These are phyloP conservation scores for Gastrophysa polygoni DNA, from an alignment of 2,888 invertebrate species.

Conservation along the genomic window DNA sequence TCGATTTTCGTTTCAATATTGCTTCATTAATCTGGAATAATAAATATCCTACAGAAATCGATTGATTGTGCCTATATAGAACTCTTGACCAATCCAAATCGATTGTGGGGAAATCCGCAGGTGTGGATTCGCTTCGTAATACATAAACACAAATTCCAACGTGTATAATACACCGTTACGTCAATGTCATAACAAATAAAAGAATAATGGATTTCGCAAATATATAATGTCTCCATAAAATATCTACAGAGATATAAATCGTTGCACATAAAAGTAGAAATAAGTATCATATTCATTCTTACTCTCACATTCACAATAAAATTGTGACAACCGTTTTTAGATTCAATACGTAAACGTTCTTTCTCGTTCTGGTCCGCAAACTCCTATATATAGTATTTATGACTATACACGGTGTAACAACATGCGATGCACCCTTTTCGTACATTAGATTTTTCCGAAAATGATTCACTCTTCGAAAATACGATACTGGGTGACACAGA, in stretches of 20 bases:
- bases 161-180: not conserved
- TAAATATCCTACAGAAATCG: too few species aligned
- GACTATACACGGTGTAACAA: too few species aligned
- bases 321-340: not conserved
- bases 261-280: not conserved
- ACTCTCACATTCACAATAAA: not conserved
- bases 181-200: not conserved
- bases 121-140: not conserved
- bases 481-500: too few species aligned
- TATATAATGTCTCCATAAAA: not conserved
- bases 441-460: too few species aligned
- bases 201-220: not conserved
- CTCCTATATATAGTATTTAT: too few species aligned
- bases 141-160: not conserved
- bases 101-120: not conserved
- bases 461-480: too few species aligned
- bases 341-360: not conserved
- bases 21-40: too few species aligned
- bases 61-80: too few species aligned
- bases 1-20: too few species aligned
- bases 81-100: too few species aligned
- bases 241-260: not conserved
- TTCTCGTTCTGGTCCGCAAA: too few species aligned
- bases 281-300: not conserved
- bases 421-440: too few species aligned